Evolutionary conservation across 1,140 invertebrate genomes (phyloP), one percentile per base, ranked within the genome.

Genomic region (Bombus cullumanus): DNA sequence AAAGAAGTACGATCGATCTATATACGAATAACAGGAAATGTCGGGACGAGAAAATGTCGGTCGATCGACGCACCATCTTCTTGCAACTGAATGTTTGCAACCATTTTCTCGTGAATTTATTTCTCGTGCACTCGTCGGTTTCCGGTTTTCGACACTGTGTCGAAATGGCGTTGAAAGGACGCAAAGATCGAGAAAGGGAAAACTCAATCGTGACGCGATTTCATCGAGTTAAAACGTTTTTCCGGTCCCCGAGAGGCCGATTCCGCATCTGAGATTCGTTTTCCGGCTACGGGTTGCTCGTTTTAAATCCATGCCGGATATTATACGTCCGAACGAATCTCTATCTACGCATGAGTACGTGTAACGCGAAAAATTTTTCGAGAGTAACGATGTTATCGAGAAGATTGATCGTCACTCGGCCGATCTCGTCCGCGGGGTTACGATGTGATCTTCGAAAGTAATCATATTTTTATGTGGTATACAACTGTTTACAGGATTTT

Each of bases 401-500:
- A 47, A 59, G 47, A 79, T 84, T 43, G 75, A 84, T 79, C 76
- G 74, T 78, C 74, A 75, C 12, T 72, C 81, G 73, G 25, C 31
- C 66, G 83, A 79, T 64, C 76, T 72, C 77, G 83, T 72, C 64
- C 77, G 25, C 28, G 12, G 34, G 34, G 75, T 53, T 31, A 39
- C 74, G 74, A 59, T 66, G 83, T 85, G 83, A 85, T 85, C 83
- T 59, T 53, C 83, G 53, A 79, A 31, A 57, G 68, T 85, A 47
- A 22, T 85, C 53, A 80, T 79, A 79, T 83, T 57, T 85, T 85
- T 80, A 80, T 64, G 31, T 80, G 41, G 25, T 80, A 43, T 80
- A 25, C 72, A 79, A 85, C 83, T 85, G 83, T 85, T 85, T 85
- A 72, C 83, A 85, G 83, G 83, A 62, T 39, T 72, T 80, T 79